These are phyloP conservation scores for Prunella himalayana DNA, from an alignment of 2,113 vertebrate species.

Conservation along the genomic window DNA sequence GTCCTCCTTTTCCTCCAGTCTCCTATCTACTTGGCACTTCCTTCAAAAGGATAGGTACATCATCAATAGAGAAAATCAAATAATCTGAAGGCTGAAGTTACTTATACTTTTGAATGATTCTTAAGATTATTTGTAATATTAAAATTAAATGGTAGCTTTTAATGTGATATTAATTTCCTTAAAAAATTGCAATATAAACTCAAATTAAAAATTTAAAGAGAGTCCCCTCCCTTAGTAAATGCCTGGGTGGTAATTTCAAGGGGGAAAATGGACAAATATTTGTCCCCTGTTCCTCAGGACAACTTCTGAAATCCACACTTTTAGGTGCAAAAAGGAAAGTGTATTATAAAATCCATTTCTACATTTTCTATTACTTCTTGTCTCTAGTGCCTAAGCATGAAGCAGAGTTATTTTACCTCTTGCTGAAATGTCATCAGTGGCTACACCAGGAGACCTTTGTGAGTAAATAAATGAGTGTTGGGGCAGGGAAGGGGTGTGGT, in stretches of 20 bases:
- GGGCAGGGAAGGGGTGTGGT: neutral
- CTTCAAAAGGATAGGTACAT: neutral
- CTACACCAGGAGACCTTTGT: neutral
- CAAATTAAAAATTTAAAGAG: neutral
- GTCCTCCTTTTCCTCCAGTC: neutral
- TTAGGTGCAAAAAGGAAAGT: neutral
- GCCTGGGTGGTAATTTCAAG: neutral
- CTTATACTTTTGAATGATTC: neutral
- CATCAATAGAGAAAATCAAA: neutral
- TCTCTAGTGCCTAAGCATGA: neutral
- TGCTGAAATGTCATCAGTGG: neutral
- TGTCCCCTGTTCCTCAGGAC: neutral
- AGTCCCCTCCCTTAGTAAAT: neutral
- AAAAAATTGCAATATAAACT: neutral
- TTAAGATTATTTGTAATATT: neutral
- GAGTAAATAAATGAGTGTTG: neutral
- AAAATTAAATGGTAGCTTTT: neutral
- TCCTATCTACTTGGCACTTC: neutral
- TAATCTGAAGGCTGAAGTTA: neutral
- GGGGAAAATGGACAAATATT: neutral
- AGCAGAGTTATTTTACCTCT: neutral
- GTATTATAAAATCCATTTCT: neutral
- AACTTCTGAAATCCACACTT: neutral
- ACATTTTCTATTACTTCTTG: neutral
- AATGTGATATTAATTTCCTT: neutral